These are phyloP conservation scores for Lipotes vexillifer DNA, from an alignment of 2,113 vertebrate genomes.

Conservation along the genomic window DNA sequence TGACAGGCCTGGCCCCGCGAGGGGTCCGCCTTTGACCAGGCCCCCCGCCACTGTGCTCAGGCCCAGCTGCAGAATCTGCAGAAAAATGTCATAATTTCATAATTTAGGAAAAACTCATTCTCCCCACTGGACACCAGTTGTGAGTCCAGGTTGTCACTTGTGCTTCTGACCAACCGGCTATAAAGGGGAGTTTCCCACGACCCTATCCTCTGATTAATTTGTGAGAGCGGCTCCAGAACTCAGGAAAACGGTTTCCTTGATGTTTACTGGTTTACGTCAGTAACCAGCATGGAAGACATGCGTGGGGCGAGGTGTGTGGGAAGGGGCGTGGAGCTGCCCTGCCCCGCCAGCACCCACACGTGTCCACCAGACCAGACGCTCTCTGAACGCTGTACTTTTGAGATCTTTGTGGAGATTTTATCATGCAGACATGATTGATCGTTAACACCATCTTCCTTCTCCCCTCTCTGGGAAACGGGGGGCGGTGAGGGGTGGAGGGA, in stretches of 20 bases:
- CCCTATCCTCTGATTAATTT: not conserved
- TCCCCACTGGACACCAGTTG: not conserved
- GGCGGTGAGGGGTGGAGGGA: not conserved
- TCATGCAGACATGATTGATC: fast-evolving
- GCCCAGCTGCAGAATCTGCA: not conserved
- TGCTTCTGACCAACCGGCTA: not conserved
- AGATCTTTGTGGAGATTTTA: not conserved
- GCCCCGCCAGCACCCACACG: fast-evolving
- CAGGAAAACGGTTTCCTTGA: not conserved
- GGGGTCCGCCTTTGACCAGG: fast-evolving
- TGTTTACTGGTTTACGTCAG: no score
- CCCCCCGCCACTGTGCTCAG: no score
- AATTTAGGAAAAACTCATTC: not conserved
- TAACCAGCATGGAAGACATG: no score
- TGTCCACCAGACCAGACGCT: fast-evolving
- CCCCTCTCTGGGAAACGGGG: not conserved
- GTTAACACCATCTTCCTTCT: not conserved
- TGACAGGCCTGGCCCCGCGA: not conserved
- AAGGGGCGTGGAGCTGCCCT: not conserved
- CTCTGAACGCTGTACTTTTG: not conserved
- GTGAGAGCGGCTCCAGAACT: not conserved
- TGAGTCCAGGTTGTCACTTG: not conserved
- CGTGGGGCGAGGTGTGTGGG: fast-evolving
- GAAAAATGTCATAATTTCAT: not conserved
- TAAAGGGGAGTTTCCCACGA: fast-evolving